Percentiles rank a stretch among this genome's conserved stretches.
phyloP scores from a whole-genome alignment of 1,140 invertebrate genomes.

The Babylonia areolata region DNA sequence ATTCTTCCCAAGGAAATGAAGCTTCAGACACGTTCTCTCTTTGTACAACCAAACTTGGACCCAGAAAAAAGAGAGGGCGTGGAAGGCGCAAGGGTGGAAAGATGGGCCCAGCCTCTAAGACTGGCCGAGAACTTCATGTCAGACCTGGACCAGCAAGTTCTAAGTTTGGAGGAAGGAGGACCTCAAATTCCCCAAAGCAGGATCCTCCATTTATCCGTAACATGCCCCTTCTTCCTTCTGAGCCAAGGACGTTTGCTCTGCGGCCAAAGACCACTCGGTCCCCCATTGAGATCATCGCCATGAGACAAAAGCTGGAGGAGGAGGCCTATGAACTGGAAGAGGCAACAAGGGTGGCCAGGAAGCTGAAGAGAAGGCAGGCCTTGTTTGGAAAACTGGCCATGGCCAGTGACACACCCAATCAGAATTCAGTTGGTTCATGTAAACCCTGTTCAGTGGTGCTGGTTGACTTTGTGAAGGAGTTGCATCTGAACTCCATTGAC shows the following conservation, averaged over 20 bases:
- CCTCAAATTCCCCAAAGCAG: not conserved
- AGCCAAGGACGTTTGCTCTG: conserved; percentile 42
- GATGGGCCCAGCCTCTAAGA: conserved; percentile 34
- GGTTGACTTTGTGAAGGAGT: conserved; percentile 66
- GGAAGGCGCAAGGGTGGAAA: not conserved
- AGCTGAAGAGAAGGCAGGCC: conserved; percentile 46
- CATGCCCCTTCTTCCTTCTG: not conserved
- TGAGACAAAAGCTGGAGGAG: conserved; percentile 59
- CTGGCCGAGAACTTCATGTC: conserved; percentile 17
- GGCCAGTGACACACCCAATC: not conserved
- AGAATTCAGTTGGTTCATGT: conserved; percentile 37
- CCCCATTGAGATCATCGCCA: conserved; percentile 60
- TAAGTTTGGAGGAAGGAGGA: not conserved
- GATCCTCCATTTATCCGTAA: conserved; percentile 1
- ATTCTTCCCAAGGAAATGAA: not conserved
- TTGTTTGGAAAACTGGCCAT: conserved; percentile 21
- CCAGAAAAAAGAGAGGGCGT: not conserved
- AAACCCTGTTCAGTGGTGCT: conserved; percentile 63
- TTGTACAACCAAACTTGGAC: not conserved
- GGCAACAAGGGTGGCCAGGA: conserved; percentile 47
- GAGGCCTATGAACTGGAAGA: conserved; percentile 56
- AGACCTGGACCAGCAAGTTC: conserved; percentile 22
- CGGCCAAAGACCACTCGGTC: conserved; percentile 60
- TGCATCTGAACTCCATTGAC: conserved; percentile 45
- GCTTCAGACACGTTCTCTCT: not conserved